These are phyloP conservation scores for Mungos mungo DNA, from an alignment of 2,113 vertebrate genomes.

Conservation along the genomic window DNA sequence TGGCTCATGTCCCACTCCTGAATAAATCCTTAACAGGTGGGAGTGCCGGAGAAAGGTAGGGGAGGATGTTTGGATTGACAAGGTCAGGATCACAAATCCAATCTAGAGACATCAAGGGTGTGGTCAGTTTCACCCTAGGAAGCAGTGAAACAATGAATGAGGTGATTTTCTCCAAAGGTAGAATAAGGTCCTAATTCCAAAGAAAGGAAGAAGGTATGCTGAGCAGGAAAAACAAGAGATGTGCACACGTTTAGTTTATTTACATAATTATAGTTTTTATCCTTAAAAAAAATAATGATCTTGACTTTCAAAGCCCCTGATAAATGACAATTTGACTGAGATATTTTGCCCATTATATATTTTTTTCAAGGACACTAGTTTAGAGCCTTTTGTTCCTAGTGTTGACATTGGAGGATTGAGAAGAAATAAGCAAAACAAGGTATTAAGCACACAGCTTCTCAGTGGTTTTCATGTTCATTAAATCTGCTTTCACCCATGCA, in stretches of 20 bases:
- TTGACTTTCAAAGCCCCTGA: background rate
- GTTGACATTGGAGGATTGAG: conserved; percentile 53
- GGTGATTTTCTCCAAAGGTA: background rate
- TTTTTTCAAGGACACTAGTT: conserved; percentile 72
- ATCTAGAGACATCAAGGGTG: background rate
- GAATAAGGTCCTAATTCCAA: background rate
- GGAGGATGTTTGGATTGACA: background rate
- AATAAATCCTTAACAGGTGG: background rate
- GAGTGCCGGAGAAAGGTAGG: background rate
- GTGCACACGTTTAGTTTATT: background rate
- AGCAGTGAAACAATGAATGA: background rate
- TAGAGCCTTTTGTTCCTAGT: conserved; percentile 65
- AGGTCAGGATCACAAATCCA: background rate
- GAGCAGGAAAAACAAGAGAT: background rate
- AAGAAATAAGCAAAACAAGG: conserved; percentile 66
- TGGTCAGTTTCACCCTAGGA: background rate
- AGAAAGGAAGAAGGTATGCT: background rate
- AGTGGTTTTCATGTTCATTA: conserved; percentile 81
- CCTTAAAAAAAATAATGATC: conserved; percentile 16
- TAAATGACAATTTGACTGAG: background rate
- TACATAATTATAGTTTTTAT: background rate
- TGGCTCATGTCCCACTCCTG: background rate
- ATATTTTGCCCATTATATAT: background rate
- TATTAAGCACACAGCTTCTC: conserved; percentile 53
- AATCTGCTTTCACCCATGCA: conserved; percentile 73